Percentiles rank a stretch among this genome's conserved stretches.
phyloP scores from a whole-genome alignment of 1,140 invertebrate species.

The Hylyphantes graminicola region DNA sequence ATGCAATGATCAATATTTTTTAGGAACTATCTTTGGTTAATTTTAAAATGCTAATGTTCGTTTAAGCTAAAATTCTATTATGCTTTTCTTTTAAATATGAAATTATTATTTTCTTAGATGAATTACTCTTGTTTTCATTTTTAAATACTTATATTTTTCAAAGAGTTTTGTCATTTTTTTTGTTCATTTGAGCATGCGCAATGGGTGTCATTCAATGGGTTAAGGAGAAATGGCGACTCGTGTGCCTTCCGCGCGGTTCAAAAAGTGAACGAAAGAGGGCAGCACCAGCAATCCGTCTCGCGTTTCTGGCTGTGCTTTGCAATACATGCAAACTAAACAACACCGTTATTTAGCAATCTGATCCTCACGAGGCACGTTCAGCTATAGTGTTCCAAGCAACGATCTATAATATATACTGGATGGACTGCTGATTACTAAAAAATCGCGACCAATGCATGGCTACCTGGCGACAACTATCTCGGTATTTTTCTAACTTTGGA shows the following conservation, averaged over 20 bases:
- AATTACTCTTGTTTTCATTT: background rate
- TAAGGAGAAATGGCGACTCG: constrained; percentile 28
- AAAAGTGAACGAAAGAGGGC: constrained; percentile 24
- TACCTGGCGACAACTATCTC: no score
- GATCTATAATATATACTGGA: no score
- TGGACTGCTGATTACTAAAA: no score
- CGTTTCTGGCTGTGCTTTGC: no score
- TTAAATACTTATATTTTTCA: background rate
- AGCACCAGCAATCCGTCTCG: constrained; percentile 4
- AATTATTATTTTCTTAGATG: background rate
- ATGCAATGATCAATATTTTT: no score
- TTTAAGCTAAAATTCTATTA: no score
- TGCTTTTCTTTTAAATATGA: no score
- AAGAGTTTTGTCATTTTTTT: background rate
- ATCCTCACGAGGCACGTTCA: constrained; percentile 49
- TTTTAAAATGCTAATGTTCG: no score
- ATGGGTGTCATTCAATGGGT: background rate
- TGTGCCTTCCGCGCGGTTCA: constrained; percentile 54
- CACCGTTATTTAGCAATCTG: constrained; percentile 7
- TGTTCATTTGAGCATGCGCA: background rate
- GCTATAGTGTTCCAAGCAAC: no score
- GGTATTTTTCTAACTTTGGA: no score
- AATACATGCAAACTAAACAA: constrained; percentile 9
- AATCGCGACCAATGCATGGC: no score
- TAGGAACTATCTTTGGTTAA: no score